Conservation (phyloP, 2,113 vertebrate species). For the Nansenia antarctica region DNA sequence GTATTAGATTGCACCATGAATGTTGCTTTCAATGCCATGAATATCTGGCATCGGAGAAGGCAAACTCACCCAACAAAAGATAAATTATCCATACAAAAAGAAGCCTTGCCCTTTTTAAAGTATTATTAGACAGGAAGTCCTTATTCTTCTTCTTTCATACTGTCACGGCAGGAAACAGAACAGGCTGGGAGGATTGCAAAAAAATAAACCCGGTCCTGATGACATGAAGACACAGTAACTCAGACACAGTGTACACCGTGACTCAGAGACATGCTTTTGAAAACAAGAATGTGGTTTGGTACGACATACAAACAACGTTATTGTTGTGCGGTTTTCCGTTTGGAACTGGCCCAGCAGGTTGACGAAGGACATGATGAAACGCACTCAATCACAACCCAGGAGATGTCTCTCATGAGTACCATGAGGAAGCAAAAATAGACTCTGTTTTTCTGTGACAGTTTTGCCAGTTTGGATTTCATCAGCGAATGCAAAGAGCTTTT, state of each 20-base stretch:
- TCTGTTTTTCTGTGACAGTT: not conserved
- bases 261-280: not conserved
- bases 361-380: not conserved
- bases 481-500: not conserved
- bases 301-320: not conserved
- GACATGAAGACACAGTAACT: not conserved
- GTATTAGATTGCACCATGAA: constrained; percentile 50
- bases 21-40: constrained; percentile 40
- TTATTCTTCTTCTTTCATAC: constrained; percentile 11
- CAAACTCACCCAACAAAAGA: constrained; percentile 40
- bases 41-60: constrained; percentile 33
- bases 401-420: not conserved
- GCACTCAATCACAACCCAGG: not conserved
- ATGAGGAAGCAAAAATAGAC: not conserved
- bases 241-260: not conserved
- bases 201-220: too few species aligned
- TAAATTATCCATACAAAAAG: constrained; percentile 37
- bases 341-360: not conserved
- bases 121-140: constrained; percentile 22
- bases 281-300: not conserved
- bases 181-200: constrained; percentile 1
- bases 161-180: constrained; percentile 23
- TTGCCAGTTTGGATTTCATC: not conserved
- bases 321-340: not conserved
- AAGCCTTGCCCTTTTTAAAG: constrained; percentile 37